A percentile compares a stretch with the other conserved stretches of the same genome.
Conservation (phyloP, 2,113 vertebrate genomes). For the Boleophthalmus pectinirostris region DNA sequence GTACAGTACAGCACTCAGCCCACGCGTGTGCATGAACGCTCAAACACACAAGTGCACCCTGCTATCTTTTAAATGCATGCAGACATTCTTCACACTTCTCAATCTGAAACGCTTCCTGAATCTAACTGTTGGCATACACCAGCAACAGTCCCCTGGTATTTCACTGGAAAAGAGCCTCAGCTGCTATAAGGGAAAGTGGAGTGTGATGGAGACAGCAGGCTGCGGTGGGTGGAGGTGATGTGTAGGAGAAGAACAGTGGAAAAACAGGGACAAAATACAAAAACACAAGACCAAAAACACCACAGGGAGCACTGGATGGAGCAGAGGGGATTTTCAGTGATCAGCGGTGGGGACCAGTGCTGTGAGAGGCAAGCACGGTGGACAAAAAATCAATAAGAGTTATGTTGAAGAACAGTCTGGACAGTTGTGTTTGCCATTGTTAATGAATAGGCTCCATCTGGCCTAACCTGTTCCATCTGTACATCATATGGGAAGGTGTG, state of each 20-base stretch:
- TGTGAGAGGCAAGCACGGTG: background rate
- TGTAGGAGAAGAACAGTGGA: conserved; percentile 10
- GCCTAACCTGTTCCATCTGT: background rate
- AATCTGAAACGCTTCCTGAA: conserved; percentile 39
- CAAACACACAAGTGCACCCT: conserved; percentile 4
- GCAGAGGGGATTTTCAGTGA: conserved; percentile 36
- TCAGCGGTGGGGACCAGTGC: background rate
- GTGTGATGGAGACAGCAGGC: conserved; percentile 31
- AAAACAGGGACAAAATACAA: conserved; percentile 15
- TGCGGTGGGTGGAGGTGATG: conserved; percentile 50
- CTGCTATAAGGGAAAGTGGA: conserved; percentile 20
- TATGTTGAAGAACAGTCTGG: background rate
- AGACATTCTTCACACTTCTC: conserved; percentile 21
- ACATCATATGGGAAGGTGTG: background rate
- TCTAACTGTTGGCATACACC: conserved; percentile 64
- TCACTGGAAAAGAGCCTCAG: conserved; percentile 52
- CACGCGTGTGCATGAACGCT: background rate
- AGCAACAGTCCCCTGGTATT: conserved; percentile 63
- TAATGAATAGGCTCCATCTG: background rate
- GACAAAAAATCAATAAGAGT: background rate
- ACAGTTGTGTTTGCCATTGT: background rate
- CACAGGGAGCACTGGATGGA: conserved; percentile 24
- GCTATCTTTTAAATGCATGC: conserved; percentile 3
- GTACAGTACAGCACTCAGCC: conserved; percentile 4
- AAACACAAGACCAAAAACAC: background rate